Conservation (phyloP, 2,797 vertebrate species). For the Gymnopithys bicolor region DNA sequence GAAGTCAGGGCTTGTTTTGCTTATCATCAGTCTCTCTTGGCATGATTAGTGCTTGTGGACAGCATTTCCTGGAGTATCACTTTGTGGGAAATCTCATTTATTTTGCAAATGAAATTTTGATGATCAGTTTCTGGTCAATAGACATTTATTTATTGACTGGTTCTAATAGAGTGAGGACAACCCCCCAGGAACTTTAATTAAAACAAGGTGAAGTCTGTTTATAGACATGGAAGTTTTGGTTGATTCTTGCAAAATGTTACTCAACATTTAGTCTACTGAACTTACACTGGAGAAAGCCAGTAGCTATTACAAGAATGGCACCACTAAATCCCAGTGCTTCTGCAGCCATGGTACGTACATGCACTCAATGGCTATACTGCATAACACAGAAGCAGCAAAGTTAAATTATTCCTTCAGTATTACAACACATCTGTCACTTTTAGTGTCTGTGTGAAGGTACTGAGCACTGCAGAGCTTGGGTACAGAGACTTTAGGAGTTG, state of each 20-base stretch:
- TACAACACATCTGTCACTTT: neutral
- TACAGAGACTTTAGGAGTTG: neutral
- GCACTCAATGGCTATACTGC: neutral
- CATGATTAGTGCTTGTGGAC: neutral
- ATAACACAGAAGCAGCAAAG: neutral
- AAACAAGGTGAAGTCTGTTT: neutral
- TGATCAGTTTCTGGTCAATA: neutral
- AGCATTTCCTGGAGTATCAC: neutral
- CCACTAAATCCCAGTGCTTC: neutral
- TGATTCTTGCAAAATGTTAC: neutral
- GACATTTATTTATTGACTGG: neutral
- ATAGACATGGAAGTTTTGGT: neutral
- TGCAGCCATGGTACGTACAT: neutral
- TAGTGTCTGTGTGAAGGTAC: neutral
- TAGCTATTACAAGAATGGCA: neutral
- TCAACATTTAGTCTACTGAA: neutral
- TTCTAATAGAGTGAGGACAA: neutral
- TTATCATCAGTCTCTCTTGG: neutral
- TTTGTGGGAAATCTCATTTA: neutral
- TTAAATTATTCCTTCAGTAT: slow-evolving; percentile 7
- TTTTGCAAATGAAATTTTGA: neutral
- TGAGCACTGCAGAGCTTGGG: neutral
- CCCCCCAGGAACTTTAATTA: neutral
- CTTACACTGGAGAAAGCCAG: neutral
- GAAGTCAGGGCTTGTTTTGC: neutral